Evolutionary conservation across 2,888 invertebrate species (phyloP), one percentile per base, ranked within the genome.

Genomic region (Marasmarcha lunaedactyla): DNA sequence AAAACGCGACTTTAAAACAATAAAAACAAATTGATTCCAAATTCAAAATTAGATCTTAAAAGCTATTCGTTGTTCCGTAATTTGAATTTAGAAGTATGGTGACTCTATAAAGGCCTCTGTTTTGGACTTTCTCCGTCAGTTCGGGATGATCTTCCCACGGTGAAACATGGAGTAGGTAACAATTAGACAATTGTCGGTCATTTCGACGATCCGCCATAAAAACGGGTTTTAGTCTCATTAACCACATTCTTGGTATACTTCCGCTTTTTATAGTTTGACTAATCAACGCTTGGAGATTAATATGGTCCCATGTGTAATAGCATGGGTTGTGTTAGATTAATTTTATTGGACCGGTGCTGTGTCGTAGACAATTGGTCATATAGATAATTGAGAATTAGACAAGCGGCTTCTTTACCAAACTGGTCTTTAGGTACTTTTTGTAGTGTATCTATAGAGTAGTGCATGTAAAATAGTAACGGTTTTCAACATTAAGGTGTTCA

Each of bases 251-350:
- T 76, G 63, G 72, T 76, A 79, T 78, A 81, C 78, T 81, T 81
- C 81, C 79, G 77, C 76, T 76, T 81, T n/a, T 83, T 81, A 83
- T 81, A 83, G 81, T 79, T 79, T 78, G 73, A 79, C 78, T 81
- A 81, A 81, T 81, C 81, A 81, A 81, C 77, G 76, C 72, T 63
- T 63, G 52, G 64, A 79, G 78, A 78, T 81, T 79, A 79, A 78
- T 81, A 68, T 67, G 66, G 74, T 70, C 67, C 59, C 61, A 64
- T 64, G 64, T 57, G 73, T 79, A 77, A 78, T 79, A 72, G 79
- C 67, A 70, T 73, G 57, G 71, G 71, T 59, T 63, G 64, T 63
- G 66, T 67, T 57, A 72, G 74, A 76, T 79, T 77, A 77, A 72
- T 74, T 79, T 79, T 79, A 78, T 79, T 77, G 71, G 65, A 59